Conservation (phyloP, 2,113 vertebrate species). For the Phylloscopus whistleri region DNA sequence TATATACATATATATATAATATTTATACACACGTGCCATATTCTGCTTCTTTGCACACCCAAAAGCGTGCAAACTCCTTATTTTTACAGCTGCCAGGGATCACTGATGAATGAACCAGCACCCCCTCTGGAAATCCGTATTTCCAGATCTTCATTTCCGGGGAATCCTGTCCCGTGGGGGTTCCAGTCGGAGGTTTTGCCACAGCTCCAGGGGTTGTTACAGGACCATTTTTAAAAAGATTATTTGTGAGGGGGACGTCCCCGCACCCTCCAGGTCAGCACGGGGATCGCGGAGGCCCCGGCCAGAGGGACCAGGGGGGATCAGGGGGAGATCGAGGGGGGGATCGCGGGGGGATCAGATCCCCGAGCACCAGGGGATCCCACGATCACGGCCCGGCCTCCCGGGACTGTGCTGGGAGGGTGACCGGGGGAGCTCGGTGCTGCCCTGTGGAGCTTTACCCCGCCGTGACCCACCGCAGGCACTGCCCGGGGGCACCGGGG, state of each 20-base stretch:
- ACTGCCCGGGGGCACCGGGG: not conserved
- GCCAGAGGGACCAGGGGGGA: too few relatives aligned
- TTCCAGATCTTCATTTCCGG: too few relatives aligned
- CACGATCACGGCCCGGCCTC: not conserved
- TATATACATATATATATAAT: not conserved
- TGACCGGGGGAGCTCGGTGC: rapidly evolving
- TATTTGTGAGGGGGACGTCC: not conserved
- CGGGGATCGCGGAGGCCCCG: rapidly evolving
- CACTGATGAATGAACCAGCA: rapidly evolving
- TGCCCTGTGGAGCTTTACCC: rapidly evolving
- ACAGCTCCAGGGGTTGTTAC: rapidly evolving
- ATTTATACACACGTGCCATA: rapidly evolving
- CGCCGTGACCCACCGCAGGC: rapidly evolving
- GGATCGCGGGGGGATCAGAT: rapidly evolving
- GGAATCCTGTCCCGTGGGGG: too few relatives aligned
- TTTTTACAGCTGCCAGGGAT: not conserved
- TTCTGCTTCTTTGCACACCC: not conserved
- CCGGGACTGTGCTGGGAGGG: rapidly evolving
- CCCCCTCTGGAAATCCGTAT: rapidly evolving
- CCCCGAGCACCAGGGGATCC: not conserved
- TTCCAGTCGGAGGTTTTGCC: rapidly evolving
- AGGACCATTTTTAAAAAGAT: rapidly evolving
- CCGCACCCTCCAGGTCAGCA: not conserved
- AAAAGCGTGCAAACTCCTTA: not conserved
- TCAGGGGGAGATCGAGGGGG: not conserved